These are phyloP conservation scores for Aix galericulata DNA, from an alignment of 2,113 vertebrate species.

Conservation along the genomic window DNA sequence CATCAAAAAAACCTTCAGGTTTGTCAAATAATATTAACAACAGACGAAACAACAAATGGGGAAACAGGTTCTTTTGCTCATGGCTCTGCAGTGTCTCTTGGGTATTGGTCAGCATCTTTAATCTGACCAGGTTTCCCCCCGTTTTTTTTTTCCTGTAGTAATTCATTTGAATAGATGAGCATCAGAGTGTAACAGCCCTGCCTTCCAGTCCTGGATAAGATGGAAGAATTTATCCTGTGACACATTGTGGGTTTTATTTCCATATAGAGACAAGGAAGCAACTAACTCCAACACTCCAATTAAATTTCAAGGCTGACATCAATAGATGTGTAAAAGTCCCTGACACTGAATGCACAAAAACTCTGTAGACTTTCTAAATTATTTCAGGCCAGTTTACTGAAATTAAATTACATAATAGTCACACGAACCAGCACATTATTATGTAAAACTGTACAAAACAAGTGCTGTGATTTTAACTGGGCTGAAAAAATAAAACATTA, in stretches of 20 bases:
- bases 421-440: slow-evolving; percentile 34
- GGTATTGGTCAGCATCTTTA: not conserved
- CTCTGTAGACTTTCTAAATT: slow-evolving; percentile 28
- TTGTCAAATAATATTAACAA: not conserved
- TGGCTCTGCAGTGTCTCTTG: not conserved
- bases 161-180: not conserved
- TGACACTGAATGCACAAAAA: slow-evolving; percentile 24
- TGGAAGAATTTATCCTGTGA: slow-evolving; percentile 13
- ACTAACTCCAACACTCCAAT: slow-evolving; percentile 30
- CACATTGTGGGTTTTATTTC: not conserved
- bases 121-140: not conserved
- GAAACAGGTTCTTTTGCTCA: not conserved
- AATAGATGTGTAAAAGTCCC: slow-evolving; percentile 40
- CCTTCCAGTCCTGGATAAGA: not conserved
- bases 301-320: slow-evolving; percentile 16
- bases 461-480: slow-evolving; percentile 42
- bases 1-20: not conserved
- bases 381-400: slow-evolving; percentile 41
- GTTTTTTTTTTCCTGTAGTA: not conserved
- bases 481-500: slow-evolving; percentile 50
- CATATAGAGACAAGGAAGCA: not conserved
- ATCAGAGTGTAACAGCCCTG: not conserved
- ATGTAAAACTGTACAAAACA: slow-evolving; percentile 44
- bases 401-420: slow-evolving; percentile 55
- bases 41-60: not conserved